These are phyloP conservation scores for Rhea americana DNA, from an alignment of 2,113 vertebrate genomes.

Conservation along the genomic window DNA sequence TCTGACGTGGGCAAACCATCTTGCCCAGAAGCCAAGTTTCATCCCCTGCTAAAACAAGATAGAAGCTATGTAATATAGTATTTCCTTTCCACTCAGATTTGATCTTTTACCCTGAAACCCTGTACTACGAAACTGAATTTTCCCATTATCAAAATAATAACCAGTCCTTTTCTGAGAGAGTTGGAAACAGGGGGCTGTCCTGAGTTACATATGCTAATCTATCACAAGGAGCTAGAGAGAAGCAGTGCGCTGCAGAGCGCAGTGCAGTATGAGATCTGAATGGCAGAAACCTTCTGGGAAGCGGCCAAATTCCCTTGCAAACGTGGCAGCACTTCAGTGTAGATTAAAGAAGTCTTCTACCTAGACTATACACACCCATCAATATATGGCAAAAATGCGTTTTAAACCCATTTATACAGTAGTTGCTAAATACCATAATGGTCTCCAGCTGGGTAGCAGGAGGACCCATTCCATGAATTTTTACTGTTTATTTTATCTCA, in stretches of 20 bases:
- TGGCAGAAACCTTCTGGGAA: not conserved
- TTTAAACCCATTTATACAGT: constrained; percentile 58
- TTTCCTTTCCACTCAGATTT: not conserved
- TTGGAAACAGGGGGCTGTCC: not conserved
- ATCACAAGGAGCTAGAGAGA: not conserved
- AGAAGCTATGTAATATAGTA: not conserved
- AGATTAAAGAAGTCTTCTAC: not conserved
- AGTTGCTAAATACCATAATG: constrained; percentile 7
- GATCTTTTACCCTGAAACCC: not conserved
- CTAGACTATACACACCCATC: not conserved
- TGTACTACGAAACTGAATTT: not conserved
- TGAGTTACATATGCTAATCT: not conserved
- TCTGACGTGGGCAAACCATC: not conserved
- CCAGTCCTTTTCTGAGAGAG: not conserved
- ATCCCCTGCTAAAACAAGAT: not conserved
- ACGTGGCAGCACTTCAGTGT: not conserved
- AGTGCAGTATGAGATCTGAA: not conserved
- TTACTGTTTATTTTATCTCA: constrained; percentile 38
- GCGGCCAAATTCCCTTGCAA: not conserved
- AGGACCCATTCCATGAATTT: constrained; percentile 41
- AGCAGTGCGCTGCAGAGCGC: rapidly evolving
- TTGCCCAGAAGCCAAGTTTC: not conserved
- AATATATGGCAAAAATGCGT: not conserved
- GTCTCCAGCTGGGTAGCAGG: constrained; percentile 61
- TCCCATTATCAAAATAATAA: not conserved